Conservation (phyloP, 2,888 invertebrate species). For the Eupithecia insigniata region DNA sequence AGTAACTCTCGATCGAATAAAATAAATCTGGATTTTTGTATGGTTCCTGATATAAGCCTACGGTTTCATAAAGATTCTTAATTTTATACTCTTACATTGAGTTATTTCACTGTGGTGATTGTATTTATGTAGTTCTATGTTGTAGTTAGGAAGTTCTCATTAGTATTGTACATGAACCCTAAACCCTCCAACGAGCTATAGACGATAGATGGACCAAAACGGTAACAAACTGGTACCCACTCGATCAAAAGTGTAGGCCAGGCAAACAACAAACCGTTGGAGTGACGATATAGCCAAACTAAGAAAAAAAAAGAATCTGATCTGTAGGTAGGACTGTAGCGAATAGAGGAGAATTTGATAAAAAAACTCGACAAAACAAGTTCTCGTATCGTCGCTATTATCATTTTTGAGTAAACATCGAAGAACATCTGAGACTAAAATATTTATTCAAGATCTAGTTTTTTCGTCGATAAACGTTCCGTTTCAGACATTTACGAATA, state of each 20-base stretch:
- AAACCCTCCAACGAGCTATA: too few species aligned
- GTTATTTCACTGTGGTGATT: neutral
- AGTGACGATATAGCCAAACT: too few species aligned
- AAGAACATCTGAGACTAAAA: neutral
- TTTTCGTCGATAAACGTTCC: constrained; percentile 12
- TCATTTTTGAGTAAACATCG: neutral
- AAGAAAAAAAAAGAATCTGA: too few species aligned
- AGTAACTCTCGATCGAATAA: neutral
- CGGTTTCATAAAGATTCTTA: neutral
- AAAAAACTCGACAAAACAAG: too few species aligned
- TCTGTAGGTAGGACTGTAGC: neutral
- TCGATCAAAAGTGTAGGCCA: too few species aligned
- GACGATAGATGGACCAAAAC: too few species aligned
- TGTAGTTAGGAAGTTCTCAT: neutral
- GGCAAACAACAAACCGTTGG: too few species aligned
- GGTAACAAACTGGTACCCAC: too few species aligned
- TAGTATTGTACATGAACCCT: neutral
- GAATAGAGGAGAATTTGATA: neutral
- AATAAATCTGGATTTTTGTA: too few species aligned
- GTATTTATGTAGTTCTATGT: neutral
- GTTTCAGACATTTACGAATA: constrained; percentile 26
- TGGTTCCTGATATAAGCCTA: too few species aligned
- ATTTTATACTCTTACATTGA: neutral
- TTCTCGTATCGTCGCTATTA: neutral
- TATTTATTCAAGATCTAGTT: neutral